These are phyloP conservation scores for Drosophila picticornis DNA, from an alignment of 2,888 invertebrate species.

Conservation along the genomic window DNA sequence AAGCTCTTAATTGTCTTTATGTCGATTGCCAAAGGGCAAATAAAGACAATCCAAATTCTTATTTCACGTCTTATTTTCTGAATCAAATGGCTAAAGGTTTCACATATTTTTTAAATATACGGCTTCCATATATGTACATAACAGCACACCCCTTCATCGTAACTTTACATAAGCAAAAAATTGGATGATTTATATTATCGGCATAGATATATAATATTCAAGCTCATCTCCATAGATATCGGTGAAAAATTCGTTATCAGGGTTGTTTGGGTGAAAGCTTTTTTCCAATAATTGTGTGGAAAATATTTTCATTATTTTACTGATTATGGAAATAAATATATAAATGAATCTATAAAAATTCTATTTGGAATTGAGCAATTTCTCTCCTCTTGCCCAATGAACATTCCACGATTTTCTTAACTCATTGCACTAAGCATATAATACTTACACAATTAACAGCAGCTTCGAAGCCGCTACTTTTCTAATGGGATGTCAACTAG, in stretches of 20 bases:
- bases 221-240: neutral
- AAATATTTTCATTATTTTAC: neutral
- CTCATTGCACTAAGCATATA: neutral
- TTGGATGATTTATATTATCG: neutral
- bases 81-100: neutral
- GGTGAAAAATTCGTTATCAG: neutral
- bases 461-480: neutral
- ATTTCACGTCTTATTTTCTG: neutral
- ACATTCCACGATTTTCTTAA: neutral
- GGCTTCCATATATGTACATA: neutral
- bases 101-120: neutral
- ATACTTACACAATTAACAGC: neutral
- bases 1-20: slow-evolving; percentile 36
- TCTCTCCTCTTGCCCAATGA: neutral
- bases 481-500: neutral
- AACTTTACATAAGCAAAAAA: neutral
- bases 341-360: no score
- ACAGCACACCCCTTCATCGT: neutral
- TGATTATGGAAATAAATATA: neutral
- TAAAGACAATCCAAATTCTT: slow-evolving; percentile 5
- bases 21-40: slow-evolving; percentile 16
- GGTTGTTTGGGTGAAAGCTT: no score
- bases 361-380: no score
- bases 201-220: neutral
- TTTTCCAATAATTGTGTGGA: neutral